Conservation (phyloP, 2,797 vertebrate genomes). For the Bufotes viridis region DNA sequence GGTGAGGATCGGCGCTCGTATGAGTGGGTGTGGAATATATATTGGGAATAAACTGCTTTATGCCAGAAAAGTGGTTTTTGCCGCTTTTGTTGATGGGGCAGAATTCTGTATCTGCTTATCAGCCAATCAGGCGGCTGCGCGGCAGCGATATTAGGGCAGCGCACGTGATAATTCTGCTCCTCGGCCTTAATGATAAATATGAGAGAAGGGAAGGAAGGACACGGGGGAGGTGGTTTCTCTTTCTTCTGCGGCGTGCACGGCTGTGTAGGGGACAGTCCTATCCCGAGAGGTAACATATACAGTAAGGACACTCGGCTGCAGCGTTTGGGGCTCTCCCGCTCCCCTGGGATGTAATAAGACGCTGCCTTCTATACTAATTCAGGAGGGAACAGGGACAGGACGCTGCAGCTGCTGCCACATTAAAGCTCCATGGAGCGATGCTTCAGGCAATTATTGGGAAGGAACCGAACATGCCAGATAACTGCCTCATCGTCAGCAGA, state of each 20-base stretch:
- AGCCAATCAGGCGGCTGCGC: conserved; percentile 11
- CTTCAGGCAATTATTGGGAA: no score
- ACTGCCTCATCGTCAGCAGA: no score
- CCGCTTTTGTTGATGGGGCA: conserved; percentile 44
- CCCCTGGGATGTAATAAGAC: not conserved
- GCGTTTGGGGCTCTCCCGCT: not conserved
- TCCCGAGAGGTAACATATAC: not conserved
- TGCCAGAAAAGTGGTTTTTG: conserved; percentile 1
- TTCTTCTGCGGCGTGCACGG: not conserved
- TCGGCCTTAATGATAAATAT: not conserved
- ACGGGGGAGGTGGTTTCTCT: not conserved
- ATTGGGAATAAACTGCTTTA: conserved; percentile 40
- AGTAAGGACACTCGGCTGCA: not conserved
- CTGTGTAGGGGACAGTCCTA: not conserved
- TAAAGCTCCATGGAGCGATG: no score
- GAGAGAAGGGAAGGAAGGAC: conserved; percentile 9
- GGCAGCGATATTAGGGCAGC: not conserved
- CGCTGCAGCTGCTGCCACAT: no score
- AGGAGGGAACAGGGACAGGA: no score
- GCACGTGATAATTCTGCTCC: not conserved
- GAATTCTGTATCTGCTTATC: conserved; percentile 47
- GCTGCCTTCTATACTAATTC: not conserved
- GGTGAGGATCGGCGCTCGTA: not conserved
- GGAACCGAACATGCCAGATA: no score
- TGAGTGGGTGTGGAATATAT: conserved; percentile 13